Base-by-base conservation (phyloP, 2,113 vertebrate species). In the Callipepla squamata region DNA sequence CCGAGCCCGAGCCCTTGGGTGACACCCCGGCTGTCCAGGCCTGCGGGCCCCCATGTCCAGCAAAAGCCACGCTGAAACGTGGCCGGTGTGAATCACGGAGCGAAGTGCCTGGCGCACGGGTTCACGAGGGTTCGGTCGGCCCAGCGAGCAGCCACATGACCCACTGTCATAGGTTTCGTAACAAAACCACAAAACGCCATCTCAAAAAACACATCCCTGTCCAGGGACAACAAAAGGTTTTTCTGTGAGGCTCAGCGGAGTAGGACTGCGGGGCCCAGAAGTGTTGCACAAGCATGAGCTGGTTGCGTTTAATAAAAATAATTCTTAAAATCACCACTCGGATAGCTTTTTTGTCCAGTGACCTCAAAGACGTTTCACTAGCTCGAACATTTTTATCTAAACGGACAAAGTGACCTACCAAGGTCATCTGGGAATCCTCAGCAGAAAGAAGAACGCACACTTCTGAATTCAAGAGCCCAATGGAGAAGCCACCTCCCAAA, bases 121-220 rank as follows among this genome's bases (percentile, higher is more conserved):
- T 93, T 95, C 79, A 83, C 57, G 80, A 93, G 69, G 85, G 79
- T 90, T 96, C 93, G 92, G 61, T 28, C 84, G 2, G 85, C 75
- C 89, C 94, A 81, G 82, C 89, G 90, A 79, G 87, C 62, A 91
- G 73, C 88, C 92, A 89, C 89, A 87, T 95, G 95, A 92, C 80
- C 36, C 1, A 25, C 81, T 94, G 84, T 95, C 94, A 61, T 38
- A 80, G 4, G 20, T 96, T 96, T 96, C 86, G 25, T 96, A 96
- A 96, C 20, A 3, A 97, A 96, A 95, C 94, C 91, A 92, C 95
- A 94, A 74, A 95, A 92, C 84, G 84, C 85, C 36, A 44, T 86
- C 75, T 90, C 94, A 88, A 85, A 95, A 95, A 95, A 93, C 86
- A 93, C 76, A 61, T 88, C 76, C 68, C 62, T 94, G 92, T 90